These are phyloP conservation scores for Apotomis turbidana DNA, from an alignment of 2,888 invertebrate species.

Conservation along the genomic window DNA sequence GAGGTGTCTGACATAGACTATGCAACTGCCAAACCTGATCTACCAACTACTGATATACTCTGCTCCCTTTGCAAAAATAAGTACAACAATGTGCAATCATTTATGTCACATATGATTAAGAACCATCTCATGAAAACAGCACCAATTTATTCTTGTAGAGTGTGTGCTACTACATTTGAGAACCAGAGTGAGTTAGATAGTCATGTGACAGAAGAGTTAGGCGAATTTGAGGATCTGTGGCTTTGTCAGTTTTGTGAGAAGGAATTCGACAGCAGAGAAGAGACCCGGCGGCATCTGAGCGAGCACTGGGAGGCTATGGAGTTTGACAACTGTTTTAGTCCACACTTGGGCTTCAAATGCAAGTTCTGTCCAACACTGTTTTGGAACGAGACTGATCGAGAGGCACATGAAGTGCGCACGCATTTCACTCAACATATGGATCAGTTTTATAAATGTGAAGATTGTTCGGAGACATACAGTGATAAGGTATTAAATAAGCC, in stretches of 20 bases:
- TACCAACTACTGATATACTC: slow-evolving; percentile 51
- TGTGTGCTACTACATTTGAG: slow-evolving; percentile 72
- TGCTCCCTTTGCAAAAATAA: slow-evolving; percentile 68
- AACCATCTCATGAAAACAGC: slow-evolving; percentile 68
- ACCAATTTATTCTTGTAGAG: slow-evolving; percentile 69
- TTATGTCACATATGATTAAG: slow-evolving; percentile 68
- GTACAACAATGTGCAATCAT: slow-evolving; percentile 54
- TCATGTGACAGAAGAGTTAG: slow-evolving; percentile 65
- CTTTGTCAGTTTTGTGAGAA: slow-evolving; percentile 81
- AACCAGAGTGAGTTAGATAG: slow-evolving; percentile 61
- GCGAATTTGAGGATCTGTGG: slow-evolving; percentile 75
- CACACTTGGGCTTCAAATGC: slow-evolving; percentile 80
- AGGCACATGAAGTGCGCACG: slow-evolving; percentile 69
- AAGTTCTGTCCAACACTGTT: slow-evolving; percentile 75
- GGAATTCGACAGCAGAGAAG: slow-evolving; percentile 71
- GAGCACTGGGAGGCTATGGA: slow-evolving; percentile 68
- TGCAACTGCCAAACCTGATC: slow-evolving; percentile 54
- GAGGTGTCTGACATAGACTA: slow-evolving; percentile 63
- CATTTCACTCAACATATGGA: slow-evolving; percentile 67
- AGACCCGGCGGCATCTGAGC: slow-evolving; percentile 65
- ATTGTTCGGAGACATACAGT: slow-evolving; percentile 69
- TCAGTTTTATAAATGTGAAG: slow-evolving; percentile 72
- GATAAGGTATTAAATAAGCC: slow-evolving; percentile 67
- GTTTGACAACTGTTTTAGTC: slow-evolving; percentile 75
- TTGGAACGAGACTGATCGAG: slow-evolving; percentile 80